Base-by-base conservation (phyloP, 2,113 vertebrate species). In the Eonycteris spelaea region DNA sequence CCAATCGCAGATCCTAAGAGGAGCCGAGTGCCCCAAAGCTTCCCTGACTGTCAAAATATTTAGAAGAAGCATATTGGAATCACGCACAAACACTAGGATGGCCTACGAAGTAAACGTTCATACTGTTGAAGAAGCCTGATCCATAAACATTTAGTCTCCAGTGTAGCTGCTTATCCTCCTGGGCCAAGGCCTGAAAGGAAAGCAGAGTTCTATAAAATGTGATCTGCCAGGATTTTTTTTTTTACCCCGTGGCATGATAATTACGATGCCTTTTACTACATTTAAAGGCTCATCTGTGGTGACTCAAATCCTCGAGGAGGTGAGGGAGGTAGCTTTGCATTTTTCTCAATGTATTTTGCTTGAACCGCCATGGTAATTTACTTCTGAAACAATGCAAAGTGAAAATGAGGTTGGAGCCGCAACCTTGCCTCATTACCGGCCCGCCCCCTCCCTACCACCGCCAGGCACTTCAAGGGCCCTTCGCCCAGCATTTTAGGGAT, bases 31-130 rank as follows among this genome's bases (percentile, higher is more conserved):
- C 78, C 85, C 48, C 79, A 45, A 59, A 80, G 67, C 91, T 93
- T 86, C 78, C 84, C 85, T 78, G 45, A 74, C 96, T 97, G 97
- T 97, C 97, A 94, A 96, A 98, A 98, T 96, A 96, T 96, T 97
- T 97, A 96, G 95, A 89, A 94, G 77, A 82, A 93, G 88, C 84
- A 61, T 91, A 93, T 93, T 96, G 90, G 96, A 96, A 91, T 96
- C 85, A 63, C 48, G 18, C 82, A 19, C 7, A 0, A 92, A 97
- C 94, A 96, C 91, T 86, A 90, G 92, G 45, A 79, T 91, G 51
- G 45, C 57, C 74, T 89, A 93, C 89, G 93, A 96, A 96, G 88
- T 95, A 93, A 97, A 95, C 40, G 26, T 93, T 92, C 65, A 33
- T 5, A 21, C 77, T 35, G 48, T n/a, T 35, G 86, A 86, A 95